Conservation (phyloP, 35 echinoderm and acorn worm genomes). For the Heliocidaris tuberculata region DNA sequence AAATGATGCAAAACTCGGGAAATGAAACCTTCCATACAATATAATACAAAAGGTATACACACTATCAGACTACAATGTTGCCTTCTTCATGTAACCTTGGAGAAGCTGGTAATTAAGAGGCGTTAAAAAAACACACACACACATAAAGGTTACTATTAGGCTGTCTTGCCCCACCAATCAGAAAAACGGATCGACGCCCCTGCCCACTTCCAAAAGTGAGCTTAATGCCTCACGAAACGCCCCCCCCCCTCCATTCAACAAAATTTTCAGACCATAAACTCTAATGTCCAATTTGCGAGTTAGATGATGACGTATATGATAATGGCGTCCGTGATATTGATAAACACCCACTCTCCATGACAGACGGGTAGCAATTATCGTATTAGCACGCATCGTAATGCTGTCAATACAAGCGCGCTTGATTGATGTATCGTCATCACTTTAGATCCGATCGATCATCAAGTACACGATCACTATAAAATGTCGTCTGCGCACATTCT, state of each 20-base stretch:
- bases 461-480: background rate
- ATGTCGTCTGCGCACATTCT: background rate
- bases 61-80: no score
- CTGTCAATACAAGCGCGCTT: background rate
- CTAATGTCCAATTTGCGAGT: background rate
- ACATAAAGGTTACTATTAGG: no score
- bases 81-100: no score
- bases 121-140: no score
- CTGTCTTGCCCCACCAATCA: no score
- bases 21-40: no score
- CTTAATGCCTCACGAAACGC: background rate
- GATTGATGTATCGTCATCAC: slow-evolving; percentile 9
- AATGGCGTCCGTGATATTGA: background rate
- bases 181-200: no score
- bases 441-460: background rate
- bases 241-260: background rate
- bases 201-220: background rate
- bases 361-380: background rate
- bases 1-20: no score
- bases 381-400: background rate
- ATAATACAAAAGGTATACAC: no score
- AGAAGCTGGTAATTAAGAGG: no score
- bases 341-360: background rate
- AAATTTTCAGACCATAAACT: background rate
- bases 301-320: background rate